Percentiles rank a stretch among this genome's conserved stretches.
These are phyloP conservation scores for Labia minor DNA, from an alignment of 2,888 invertebrate genomes.

Conservation along the genomic window DNA sequence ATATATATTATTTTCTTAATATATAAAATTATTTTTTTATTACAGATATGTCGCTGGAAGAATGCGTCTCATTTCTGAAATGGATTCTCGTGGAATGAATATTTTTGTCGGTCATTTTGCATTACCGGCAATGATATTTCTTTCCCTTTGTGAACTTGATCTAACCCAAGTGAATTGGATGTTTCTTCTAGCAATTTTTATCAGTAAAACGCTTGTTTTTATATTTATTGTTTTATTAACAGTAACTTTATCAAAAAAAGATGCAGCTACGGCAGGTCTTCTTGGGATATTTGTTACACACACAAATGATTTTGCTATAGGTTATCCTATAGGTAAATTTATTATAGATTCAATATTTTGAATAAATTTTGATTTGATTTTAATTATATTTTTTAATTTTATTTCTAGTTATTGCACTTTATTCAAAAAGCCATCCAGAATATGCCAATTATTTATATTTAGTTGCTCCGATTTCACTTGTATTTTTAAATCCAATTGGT, in stretches of 20 bases:
- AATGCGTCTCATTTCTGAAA: slow-evolving; percentile 65
- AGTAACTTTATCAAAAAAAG: slow-evolving; percentile 63
- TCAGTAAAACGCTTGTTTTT: slow-evolving; percentile 80
- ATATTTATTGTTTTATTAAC: slow-evolving; percentile 65
- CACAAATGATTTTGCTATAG: slow-evolving; percentile 95
- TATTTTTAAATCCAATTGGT: slow-evolving; percentile 83
- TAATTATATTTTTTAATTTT: slow-evolving; percentile 21
- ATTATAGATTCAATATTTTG: no score
- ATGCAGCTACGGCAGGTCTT: slow-evolving; percentile 74
- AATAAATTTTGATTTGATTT: no score
- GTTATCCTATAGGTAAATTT: slow-evolving; percentile 85
- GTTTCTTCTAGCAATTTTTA: slow-evolving; percentile 72
- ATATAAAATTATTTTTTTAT: no score
- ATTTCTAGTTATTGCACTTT: slow-evolving; percentile 69
- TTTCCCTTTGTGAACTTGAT: slow-evolving; percentile 75
- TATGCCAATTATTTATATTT: slow-evolving; percentile 84
- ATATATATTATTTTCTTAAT: no score
- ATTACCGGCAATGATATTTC: slow-evolving; percentile 81
- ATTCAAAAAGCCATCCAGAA: slow-evolving; percentile 74
- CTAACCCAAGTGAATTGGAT: slow-evolving; percentile 80
- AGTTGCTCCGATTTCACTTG: slow-evolving; percentile 87
- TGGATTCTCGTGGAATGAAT: slow-evolving; percentile 79
- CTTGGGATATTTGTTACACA: slow-evolving; percentile 93
- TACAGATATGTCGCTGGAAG: slow-evolving; percentile 75
- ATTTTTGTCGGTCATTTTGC: slow-evolving; percentile 91